Base-by-base conservation (phyloP, 2,113 vertebrate genomes). In the Cynoglossus semilaevis region DNA sequence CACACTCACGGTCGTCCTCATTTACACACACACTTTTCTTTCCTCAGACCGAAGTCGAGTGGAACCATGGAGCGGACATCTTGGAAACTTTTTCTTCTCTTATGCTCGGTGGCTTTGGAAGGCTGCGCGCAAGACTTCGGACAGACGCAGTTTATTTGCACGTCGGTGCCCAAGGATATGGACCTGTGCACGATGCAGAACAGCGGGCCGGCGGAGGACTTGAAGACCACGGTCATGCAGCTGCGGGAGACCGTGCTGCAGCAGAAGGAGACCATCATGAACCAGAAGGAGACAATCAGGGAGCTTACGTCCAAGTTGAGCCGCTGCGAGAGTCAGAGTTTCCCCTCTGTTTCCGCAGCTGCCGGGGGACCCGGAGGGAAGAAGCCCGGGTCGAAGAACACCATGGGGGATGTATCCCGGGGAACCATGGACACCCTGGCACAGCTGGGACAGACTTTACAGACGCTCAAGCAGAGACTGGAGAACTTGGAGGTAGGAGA, bases 211-310 rank as follows among this genome's bases (percentile, higher is more conserved):
- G 91, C 91, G n/a, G 95, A 98, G 77, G 95, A 98, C 85, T 85
- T 96, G 86, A 93, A 94, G 84, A 92, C 88, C 75, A 94, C 88
- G 15, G 94, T 97, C 63, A 90, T 94, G 84, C 96, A 97, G 83
- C 93, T 98, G 63, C 90, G 96, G 58, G 96, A 98, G 76, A 97
- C 94, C 3, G 95, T 98, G 81, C 91, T 98, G 80, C 95, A 97
- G 90, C 96, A 98, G 65, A 96, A 95, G 71, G 96, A 98, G 82
- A 97, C 95, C 79, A 98, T 98, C 58, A 92, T 96, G 88, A 95
- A 93, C 84, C 96, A 98, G 63, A 94, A 93, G 76, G 96, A 98
- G 70, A 95, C 96, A 16, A 98, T 98, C 85, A 90, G 93, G 57
- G 96, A 98, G 84, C 92, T 98, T 76, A 96, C 95, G 48, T 88